Base-by-base conservation (phyloP, 2,888 invertebrate genomes). In the Chironomus tentans region DNA sequence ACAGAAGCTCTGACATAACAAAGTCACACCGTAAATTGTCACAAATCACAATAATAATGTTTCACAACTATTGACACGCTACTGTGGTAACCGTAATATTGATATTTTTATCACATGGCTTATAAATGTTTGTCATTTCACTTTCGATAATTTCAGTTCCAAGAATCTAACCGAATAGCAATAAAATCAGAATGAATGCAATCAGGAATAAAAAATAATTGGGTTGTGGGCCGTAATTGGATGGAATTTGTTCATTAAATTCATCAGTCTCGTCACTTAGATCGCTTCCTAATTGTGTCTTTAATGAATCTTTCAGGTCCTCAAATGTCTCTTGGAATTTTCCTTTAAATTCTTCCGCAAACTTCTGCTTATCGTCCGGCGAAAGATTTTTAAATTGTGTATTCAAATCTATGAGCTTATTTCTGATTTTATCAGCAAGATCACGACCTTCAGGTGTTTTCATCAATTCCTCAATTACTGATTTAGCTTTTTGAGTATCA, bases 271-370 rank as follows among this genome's bases (percentile, higher is more conserved):
- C 72, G 65, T 4, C 50, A 50, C 12, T 22, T 24, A 1, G n/a
- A 68, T 56, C 50, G 3, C 18, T n/a, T 68, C 50, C 68, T 38
- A 21, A 22, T 38, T 15, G 24, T 2, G 69, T 15, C 2, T 13
- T 56, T 38, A 38, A 10, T 38, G 38, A 38, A 76, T 83, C 76
- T 56, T 77, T 76, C 10, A 78, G 85, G 10, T 79, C 80, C 0
- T 82, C 80, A 0, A 86, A 73, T 0, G 84, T 81, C 0, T 85
- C 82, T 61, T 83, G 84, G 10, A 87, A 81, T 70, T 85, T 82
- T 2, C 76, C 78, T 13, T 78, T 61, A 10, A 78, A 78, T 10
- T 76, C 72, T 0, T 78, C 77, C 0, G 83, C 79, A 48, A 87
- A 86, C 4, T 80, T 75, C 0, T 79, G 80, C 62, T 83, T 85